A percentile compares a stretch with the other conserved stretches of the same genome.
phyloP scores from a whole-genome alignment of 2,113 vertebrate genomes.

The Chelonoidis abingdonii region DNA sequence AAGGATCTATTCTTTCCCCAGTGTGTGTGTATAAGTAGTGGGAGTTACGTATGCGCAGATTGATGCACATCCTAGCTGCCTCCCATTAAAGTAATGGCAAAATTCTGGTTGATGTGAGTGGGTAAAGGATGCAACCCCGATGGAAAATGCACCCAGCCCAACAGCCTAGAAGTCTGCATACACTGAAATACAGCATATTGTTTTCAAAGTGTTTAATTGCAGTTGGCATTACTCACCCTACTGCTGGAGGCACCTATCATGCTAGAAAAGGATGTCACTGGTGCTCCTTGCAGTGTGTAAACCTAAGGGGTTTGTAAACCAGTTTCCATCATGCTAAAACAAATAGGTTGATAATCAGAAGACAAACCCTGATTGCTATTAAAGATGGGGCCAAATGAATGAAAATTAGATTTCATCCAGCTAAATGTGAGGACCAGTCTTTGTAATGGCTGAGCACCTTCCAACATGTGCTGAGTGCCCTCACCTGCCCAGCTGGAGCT shows the following conservation, averaged over 20 bases:
- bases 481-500: too few species aligned
- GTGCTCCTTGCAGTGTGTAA: not conserved
- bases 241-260: not conserved
- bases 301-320: not conserved
- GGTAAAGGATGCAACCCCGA: not conserved
- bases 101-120: conserved; percentile 42
- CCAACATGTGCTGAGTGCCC: not conserved
- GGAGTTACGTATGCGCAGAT: not conserved
- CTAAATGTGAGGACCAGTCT: not conserved
- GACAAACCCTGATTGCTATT: accelerated
- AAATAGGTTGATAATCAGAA: not conserved
- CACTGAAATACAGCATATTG: not conserved
- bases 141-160: conserved; percentile 41
- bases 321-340: not conserved
- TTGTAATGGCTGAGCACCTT: not conserved
- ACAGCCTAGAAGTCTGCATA: conserved; percentile 25
- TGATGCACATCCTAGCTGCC: not conserved
- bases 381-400: not conserved
- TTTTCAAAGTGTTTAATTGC: conserved; percentile 49
- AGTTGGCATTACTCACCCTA: not conserved
- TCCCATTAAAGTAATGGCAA: not conserved
- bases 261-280: not conserved
- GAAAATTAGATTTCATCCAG: not conserved
- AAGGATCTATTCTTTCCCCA: not conserved
- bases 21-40: not conserved